Evolutionary conservation across 2,888 invertebrate species (phyloP).

Genomic region (Melinaea marsaeus): DNA sequence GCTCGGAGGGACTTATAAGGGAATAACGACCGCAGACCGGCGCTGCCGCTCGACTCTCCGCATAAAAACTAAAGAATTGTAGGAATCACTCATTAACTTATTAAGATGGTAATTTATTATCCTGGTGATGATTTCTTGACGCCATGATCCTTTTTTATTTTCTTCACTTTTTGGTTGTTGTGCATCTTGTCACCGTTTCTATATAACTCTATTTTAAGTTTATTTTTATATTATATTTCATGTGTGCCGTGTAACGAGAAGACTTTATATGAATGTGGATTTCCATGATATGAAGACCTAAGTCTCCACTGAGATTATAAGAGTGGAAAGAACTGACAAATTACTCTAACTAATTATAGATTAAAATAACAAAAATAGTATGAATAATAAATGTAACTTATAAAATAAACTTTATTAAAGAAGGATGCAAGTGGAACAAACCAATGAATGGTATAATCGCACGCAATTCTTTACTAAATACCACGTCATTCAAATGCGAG

Average conservation of each 20-base stretch:
- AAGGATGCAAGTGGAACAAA: slow-evolving; percentile 28
- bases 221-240: not conserved
- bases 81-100: slow-evolving; percentile 74
- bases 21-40: slow-evolving; percentile 57
- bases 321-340: too few relatives aligned
- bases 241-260: too few relatives aligned
- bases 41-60: slow-evolving; percentile 41
- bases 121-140: slow-evolving; percentile 56
- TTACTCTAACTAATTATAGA: not conserved
- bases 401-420: slow-evolving; percentile 10
- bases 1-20: slow-evolving; percentile 63
- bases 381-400: not conserved
- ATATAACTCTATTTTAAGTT: not conserved
- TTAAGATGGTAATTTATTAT: slow-evolving; percentile 75
- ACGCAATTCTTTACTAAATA: slow-evolving; percentile 31
- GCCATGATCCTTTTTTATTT: slow-evolving; percentile 45
- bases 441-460: slow-evolving; percentile 34
- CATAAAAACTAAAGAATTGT: slow-evolving; percentile 68
- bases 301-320: too few relatives aligned
- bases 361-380: not conserved
- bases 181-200: not conserved
- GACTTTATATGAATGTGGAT: too few relatives aligned
- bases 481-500: slow-evolving; percentile 27
- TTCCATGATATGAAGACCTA: too few relatives aligned
- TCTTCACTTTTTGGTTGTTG: slow-evolving; percentile 2